Base-by-base conservation (phyloP, 2,113 vertebrate species). In the Urocynchramus pylzowi region DNA sequence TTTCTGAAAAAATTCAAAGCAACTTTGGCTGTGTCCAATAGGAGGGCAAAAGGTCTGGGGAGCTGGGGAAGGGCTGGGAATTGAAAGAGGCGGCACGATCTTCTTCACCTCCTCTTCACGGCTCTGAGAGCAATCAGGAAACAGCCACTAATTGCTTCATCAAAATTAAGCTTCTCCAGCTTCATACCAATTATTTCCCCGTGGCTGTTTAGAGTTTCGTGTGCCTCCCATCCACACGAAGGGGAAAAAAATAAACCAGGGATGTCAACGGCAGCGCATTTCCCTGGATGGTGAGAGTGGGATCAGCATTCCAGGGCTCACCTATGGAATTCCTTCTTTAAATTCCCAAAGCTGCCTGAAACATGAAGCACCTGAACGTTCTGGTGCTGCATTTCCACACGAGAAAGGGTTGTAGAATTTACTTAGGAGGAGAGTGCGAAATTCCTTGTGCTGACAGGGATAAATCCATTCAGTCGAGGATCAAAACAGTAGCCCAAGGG, bases 1-100 rank as follows among this genome's bases (percentile, higher is more conserved):
- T 98, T 98, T 98, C 95, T 95, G 50, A 89, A 97, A 97, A 98
- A 98, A 97, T 97, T 98, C 95, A 98, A 98, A 98, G 97, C 94
- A 87, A 97, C 96, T 96, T 95, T 95, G 44, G 37, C 74, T 57
- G 60, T 95, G 92, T 95, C 97, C 97, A 97, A 94, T 39, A 96
- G 57, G 76, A 89, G 94, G 92, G 96, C 84, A 93, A 97, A 96
- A 82, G 94, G 93, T 96, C 95, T 95, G 6, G 49, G 74, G 85
- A 65, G 86, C 87, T 73, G 94, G n/a, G 98, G 96, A 94, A 80
- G 2, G 41, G 87, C 57, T 92, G 68, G 50, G 97, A 78, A 91
- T 41, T 63, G 89, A 92, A 93, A 88, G 80, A 80, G 94, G 64
- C 53, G 84, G 81, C 91, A 82, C 67, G 82, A 94, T 82, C 69